Conservation (phyloP, 2,888 invertebrate genomes). For the Synergus laeviventris region DNA sequence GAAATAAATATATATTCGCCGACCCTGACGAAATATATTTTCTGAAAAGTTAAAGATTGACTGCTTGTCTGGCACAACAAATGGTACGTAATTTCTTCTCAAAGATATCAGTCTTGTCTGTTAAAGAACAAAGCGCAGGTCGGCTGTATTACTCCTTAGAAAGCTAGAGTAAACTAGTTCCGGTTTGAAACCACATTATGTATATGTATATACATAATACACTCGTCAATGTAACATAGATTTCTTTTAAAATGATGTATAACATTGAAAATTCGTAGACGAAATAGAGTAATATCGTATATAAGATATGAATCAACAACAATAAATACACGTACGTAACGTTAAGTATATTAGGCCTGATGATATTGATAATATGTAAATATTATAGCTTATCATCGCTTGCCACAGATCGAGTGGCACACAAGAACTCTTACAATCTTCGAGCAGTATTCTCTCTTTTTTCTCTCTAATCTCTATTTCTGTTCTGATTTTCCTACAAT, state of each 20-base stretch:
- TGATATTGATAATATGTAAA: slow-evolving; percentile 65
- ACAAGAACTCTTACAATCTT: slow-evolving; percentile 44
- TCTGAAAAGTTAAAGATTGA: slow-evolving; percentile 13
- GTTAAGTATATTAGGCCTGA: slow-evolving; percentile 75
- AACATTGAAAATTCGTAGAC: slow-evolving; percentile 71
- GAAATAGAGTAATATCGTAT: slow-evolving; percentile 65
- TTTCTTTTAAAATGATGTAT: slow-evolving; percentile 48
- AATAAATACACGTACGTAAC: slow-evolving; percentile 72
- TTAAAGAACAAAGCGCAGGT: slow-evolving; percentile 57
- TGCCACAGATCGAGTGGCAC: slow-evolving; percentile 45
- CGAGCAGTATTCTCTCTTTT: slow-evolving; percentile 42
- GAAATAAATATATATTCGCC: too few relatives aligned
- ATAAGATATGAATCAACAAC: slow-evolving; percentile 71
- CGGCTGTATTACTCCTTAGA: slow-evolving; percentile 44
- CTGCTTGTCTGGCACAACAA: slow-evolving; percentile 44
- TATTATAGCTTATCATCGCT: slow-evolving; percentile 49
- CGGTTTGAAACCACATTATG: slow-evolving; percentile 16
- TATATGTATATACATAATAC: neutral
- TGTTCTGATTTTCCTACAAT: neutral
- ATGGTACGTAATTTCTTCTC: slow-evolving; percentile 43
- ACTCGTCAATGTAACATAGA: slow-evolving; percentile 49
- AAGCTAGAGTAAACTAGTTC: slow-evolving; percentile 30
- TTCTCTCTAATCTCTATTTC: slow-evolving; percentile 40
- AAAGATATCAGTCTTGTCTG: slow-evolving; percentile 64
- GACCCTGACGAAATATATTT: neutral